phyloP scores from a whole-genome alignment of 2,113 vertebrate species.

The Cyanoramphus novaezelandiae region DNA sequence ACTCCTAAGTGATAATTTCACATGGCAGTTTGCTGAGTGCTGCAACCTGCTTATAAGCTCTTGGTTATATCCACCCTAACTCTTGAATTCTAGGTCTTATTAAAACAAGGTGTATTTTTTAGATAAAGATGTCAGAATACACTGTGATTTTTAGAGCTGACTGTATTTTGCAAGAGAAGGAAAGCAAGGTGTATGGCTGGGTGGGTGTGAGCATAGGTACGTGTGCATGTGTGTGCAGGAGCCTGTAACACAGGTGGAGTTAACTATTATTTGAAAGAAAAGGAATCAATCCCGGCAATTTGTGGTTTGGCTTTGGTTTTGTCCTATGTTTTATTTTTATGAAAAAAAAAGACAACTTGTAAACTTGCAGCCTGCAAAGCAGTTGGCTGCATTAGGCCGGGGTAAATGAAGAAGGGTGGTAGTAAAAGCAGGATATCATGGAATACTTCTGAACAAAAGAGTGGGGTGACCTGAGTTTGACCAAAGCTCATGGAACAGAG shows the following conservation, averaged over 20 bases:
- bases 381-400: not conserved
- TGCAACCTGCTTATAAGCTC: not conserved
- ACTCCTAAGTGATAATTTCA: not conserved
- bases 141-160: not conserved
- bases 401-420: not conserved
- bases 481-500: not conserved
- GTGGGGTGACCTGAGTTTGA: not conserved
- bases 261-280: not conserved
- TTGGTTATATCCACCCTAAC: not conserved
- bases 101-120: conserved; percentile 36
- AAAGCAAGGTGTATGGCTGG: not conserved
- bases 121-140: not conserved
- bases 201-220: not conserved
- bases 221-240: not conserved
- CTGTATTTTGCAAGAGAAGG: not conserved
- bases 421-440: not conserved
- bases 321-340: not conserved
- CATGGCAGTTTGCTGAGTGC: not conserved
- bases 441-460: not conserved
- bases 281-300: not conserved
- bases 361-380: not conserved
- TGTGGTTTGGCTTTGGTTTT: not conserved
- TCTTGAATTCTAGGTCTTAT: not conserved
- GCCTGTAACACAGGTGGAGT: not conserved
- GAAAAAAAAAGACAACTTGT: not conserved